Percentiles rank a stretch among this genome's conserved stretches.
Conservation (phyloP, 2,113 vertebrate species). For the Mungos mungo region DNA sequence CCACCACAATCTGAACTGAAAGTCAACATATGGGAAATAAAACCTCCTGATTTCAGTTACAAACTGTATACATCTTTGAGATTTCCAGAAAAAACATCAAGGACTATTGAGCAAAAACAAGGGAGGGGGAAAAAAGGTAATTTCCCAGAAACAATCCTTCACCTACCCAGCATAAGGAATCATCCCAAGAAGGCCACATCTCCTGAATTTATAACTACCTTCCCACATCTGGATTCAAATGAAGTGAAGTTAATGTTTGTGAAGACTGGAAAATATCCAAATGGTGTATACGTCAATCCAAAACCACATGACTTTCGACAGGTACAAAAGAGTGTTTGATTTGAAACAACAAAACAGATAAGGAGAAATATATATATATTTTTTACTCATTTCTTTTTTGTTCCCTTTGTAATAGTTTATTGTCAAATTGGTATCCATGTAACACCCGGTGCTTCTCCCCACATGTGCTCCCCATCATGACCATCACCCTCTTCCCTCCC, state of each 20-base stretch:
- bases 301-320: conserved; percentile 84
- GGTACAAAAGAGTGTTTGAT: neutral
- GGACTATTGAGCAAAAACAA: conserved; percentile 1
- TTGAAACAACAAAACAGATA: neutral
- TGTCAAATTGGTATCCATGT: no score
- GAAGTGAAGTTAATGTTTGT: conserved; percentile 81
- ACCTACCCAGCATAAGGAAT: neutral
- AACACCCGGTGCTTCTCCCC: no score
- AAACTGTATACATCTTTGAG: conserved; percentile 69
- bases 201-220: conserved; percentile 73
- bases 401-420: no score
- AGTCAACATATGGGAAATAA: conserved; percentile 68
- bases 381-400: no score
- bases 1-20: conserved; percentile 6
- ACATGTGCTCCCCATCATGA: no score
- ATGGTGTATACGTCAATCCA: conserved; percentile 75
- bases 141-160: conserved; percentile 1
- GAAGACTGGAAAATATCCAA: conserved; percentile 77
- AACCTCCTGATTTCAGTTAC: conserved; percentile 83
- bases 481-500: no score
- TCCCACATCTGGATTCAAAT: conserved; percentile 74
- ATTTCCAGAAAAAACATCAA: conserved; percentile 53
- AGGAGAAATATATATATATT: neutral
- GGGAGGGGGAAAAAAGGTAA: neutral
- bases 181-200: conserved; percentile 43